Conservation (phyloP, 35 echinoderm and acorn worm genomes). For the Diadema setosum region DNA sequence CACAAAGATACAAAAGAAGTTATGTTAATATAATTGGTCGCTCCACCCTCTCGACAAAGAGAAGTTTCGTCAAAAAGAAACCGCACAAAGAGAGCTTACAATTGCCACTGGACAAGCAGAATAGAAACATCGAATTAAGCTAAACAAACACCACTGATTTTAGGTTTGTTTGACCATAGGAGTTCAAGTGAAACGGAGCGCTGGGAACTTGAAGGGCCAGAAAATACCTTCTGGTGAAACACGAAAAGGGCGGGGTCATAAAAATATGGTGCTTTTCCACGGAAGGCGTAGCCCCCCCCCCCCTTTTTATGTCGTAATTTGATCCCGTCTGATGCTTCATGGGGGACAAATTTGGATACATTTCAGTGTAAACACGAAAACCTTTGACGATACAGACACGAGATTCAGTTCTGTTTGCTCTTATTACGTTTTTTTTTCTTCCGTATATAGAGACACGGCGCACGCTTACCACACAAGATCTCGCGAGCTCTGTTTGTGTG, state of each 20-base stretch:
- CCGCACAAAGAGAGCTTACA: too few relatives aligned
- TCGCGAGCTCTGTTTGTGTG: not conserved
- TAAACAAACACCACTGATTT: not conserved
- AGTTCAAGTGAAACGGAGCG: too few relatives aligned
- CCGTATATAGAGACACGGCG: not conserved
- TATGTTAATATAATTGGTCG: too few relatives aligned
- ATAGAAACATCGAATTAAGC: not conserved
- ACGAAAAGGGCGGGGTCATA: not conserved
- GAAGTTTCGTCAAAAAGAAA: too few relatives aligned
- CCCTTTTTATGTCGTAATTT: not conserved
- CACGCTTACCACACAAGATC: not conserved
- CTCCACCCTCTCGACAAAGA: too few relatives aligned
- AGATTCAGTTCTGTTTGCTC: too few relatives aligned
- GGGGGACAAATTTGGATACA: not conserved
- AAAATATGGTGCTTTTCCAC: not conserved
- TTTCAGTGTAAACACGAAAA: not conserved
- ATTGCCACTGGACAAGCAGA: too few relatives aligned
- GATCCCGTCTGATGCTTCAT: not conserved
- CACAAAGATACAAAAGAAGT: too few relatives aligned
- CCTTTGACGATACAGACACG: too few relatives aligned
- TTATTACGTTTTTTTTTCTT: not conserved
- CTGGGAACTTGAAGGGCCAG: too few relatives aligned
- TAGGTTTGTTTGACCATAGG: too few relatives aligned
- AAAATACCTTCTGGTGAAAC: not conserved
- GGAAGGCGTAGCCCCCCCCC: not conserved